Evolutionary conservation across 2,113 vertebrate genomes (phyloP), one percentile per base, ranked within the genome.

Genomic region (Syrmaticus mikado): DNA sequence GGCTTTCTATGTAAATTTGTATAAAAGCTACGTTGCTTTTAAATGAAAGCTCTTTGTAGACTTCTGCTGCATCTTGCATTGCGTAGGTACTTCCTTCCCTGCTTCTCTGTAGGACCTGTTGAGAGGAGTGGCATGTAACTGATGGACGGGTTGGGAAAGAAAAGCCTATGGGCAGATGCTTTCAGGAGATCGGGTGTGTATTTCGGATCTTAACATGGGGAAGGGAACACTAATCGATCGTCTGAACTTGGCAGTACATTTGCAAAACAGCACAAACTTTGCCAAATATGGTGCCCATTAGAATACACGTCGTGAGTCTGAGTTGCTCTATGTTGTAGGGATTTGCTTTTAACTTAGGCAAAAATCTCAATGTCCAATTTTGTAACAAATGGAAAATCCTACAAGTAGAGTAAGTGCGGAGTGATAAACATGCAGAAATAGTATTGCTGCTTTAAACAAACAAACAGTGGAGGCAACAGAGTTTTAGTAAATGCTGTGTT

Each of bases 241-340:
- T 80, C 85, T 58, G 58, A 82, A 38, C 66, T 85, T 85, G 9
- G 38, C 62, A 3, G 17, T 53, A 50, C 40, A 27, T 90, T 87
- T 65, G 11, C 55, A 52, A 64, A 71, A 86, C n/a, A 46, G 1
- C 7, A 25, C 11, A 41, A 64, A 72, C 66, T 87, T 91, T 48
- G 32, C 11, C 11, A 14, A 32, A 8, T n/a, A 14, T 32, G 70
- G 20, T 30, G 22, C 22, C 0, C 0, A 17, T 65, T 48, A 28
- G 28, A 85, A 43, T 3, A 72, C 48, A 58, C 0, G 0, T 27
- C 66, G 13, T 1, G 3, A 30, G 15, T 36, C 24, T 18, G 40
- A 79, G 27, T 79, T 66, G 28, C 24, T 57, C 7, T 40, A 3
- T 80, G 9, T 66, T 22, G 1, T 34, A 55, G 30, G 27, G 16